phyloP scores from a whole-genome alignment of 2,888 invertebrate genomes.

The Ophion slaviceki region DNA sequence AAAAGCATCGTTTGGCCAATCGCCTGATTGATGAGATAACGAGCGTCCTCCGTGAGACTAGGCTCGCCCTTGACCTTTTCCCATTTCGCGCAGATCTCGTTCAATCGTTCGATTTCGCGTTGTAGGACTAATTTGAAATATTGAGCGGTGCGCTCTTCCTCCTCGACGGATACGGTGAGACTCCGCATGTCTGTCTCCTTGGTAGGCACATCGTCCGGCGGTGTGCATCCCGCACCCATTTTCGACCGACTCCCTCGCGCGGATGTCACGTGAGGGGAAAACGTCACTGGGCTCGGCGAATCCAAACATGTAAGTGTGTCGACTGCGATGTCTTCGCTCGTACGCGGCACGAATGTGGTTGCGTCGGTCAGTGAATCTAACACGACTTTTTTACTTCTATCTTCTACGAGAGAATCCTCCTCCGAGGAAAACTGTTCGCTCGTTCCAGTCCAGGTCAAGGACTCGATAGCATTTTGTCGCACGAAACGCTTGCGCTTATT shows the following conservation, averaged over 20 bases:
- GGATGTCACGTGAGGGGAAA: slow-evolving; percentile 85
- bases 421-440: not conserved
- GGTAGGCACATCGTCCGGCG: slow-evolving; percentile 72
- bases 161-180: slow-evolving; percentile 77
- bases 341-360: not conserved
- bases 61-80: slow-evolving; percentile 83
- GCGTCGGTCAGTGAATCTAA: not conserved
- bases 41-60: slow-evolving; percentile 84
- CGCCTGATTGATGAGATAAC: slow-evolving; percentile 88
- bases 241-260: slow-evolving; percentile 81
- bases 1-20: slow-evolving; percentile 92
- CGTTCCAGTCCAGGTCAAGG: accelerated
- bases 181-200: slow-evolving; percentile 77
- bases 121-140: slow-evolving; percentile 84
- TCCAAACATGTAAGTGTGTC: slow-evolving; percentile 18
- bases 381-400: not conserved
- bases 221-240: slow-evolving; percentile 63
- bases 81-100: slow-evolving; percentile 86
- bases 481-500: not conserved
- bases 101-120: slow-evolving; percentile 85
- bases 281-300: slow-evolving; percentile 68
- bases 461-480: slow-evolving; percentile 1
- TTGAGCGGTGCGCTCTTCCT: slow-evolving; percentile 79
- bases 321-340: not conserved
- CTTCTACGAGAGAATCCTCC: not conserved